These are phyloP conservation scores for Arnoldichthys spilopterus DNA, from an alignment of 2,797 vertebrate genomes.

Conservation along the genomic window DNA sequence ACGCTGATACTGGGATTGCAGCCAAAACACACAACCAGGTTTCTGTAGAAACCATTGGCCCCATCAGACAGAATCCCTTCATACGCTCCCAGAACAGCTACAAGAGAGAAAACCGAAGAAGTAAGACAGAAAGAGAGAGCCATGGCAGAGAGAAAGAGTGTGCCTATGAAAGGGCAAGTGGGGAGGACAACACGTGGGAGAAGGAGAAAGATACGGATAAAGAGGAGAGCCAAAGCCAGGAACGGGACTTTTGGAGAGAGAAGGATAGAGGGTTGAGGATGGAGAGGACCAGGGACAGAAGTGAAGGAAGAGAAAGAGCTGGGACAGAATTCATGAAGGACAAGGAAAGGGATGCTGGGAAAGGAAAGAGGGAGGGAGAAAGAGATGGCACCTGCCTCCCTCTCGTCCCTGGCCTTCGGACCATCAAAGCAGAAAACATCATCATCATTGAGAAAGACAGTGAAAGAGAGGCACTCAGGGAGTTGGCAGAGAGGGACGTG, in stretches of 20 bases:
- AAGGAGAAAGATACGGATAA: slow-evolving; percentile 37
- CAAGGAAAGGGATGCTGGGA: slow-evolving; percentile 57
- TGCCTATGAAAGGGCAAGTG: neutral
- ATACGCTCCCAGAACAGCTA: slow-evolving; percentile 74
- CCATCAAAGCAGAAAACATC: slow-evolving; percentile 80
- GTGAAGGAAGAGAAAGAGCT: slow-evolving; percentile 57
- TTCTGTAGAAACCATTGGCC: slow-evolving; percentile 81
- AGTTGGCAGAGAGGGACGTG: slow-evolving; percentile 62
- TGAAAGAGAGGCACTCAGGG: slow-evolving; percentile 59
- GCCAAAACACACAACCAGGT: slow-evolving; percentile 67
- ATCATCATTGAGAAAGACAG: slow-evolving; percentile 80
- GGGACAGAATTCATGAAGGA: slow-evolving; percentile 25
- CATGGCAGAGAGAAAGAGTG: slow-evolving; percentile 34
- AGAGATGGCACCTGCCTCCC: slow-evolving; percentile 55
- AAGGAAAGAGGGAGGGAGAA: slow-evolving; percentile 60
- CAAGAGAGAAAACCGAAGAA: slow-evolving; percentile 65
- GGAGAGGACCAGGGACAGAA: slow-evolving; percentile 42
- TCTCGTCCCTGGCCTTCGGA: slow-evolving; percentile 65
- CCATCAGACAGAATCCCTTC: slow-evolving; percentile 86
- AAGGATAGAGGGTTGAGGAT: slow-evolving; percentile 17
- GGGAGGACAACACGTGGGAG: slow-evolving; percentile 43
- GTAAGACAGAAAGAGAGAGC: slow-evolving; percentile 53
- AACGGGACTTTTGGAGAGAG: slow-evolving; percentile 32
- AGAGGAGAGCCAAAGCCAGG: slow-evolving; percentile 7
- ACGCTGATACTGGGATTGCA: slow-evolving; percentile 65